Conservation (phyloP, 2,113 vertebrate genomes). For the Pipa parva region DNA sequence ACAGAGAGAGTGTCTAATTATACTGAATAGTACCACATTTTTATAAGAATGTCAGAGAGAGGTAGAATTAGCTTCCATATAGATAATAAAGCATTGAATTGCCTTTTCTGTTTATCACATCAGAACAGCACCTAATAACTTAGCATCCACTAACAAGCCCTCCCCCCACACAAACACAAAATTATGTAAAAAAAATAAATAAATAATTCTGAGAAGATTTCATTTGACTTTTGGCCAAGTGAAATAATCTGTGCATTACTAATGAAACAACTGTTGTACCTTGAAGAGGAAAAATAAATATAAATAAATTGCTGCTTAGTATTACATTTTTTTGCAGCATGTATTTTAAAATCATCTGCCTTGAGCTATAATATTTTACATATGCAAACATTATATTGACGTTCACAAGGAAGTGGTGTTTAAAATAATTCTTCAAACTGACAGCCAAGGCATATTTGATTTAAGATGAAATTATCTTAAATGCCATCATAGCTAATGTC, state of each 20-base stretch:
- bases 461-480: background rate
- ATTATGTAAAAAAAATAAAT: too few relatives aligned
- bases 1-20: too few relatives aligned
- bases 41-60: too few relatives aligned
- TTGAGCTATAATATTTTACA: constrained; percentile 4
- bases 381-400: constrained; percentile 12
- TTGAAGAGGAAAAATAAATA: background rate
- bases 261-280: background rate
- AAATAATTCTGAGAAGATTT: background rate
- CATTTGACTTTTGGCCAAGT: background rate
- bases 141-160: too few relatives aligned
- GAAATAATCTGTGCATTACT: background rate
- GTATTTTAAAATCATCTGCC: constrained; percentile 4
- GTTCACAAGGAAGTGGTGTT: constrained; percentile 4
- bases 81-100: too few relatives aligned
- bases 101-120: too few relatives aligned
- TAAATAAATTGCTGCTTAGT: constrained; percentile 2
- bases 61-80: too few relatives aligned
- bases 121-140: too few relatives aligned
- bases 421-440: constrained; percentile 20
- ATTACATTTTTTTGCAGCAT: constrained; percentile 1
- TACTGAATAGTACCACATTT: too few relatives aligned
- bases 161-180: too few relatives aligned
- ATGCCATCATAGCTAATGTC: background rate
- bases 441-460: background rate